These are phyloP conservation scores for Cervus canadensis DNA, from an alignment of 2,113 vertebrate species.

Conservation along the genomic window DNA sequence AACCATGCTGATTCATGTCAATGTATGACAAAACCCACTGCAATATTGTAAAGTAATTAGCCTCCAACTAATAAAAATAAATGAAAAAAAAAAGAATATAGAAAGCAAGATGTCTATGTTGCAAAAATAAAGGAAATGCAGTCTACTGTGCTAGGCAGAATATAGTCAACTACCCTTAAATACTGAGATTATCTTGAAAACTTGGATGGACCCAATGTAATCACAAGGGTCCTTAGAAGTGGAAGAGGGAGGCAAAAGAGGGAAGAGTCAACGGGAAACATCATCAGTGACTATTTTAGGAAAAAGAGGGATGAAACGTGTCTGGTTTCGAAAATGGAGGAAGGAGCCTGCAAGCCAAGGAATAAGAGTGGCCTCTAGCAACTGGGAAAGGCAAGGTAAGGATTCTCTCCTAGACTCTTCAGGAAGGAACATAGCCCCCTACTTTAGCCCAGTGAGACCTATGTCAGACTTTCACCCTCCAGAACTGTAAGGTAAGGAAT, in stretches of 20 bases:
- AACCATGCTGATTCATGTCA: no score
- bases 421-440: neutral
- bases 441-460: neutral
- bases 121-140: neutral
- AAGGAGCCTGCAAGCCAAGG: neutral
- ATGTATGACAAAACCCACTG: no score
- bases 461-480: neutral
- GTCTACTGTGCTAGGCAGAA: neutral
- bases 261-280: accelerated
- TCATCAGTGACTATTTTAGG: neutral
- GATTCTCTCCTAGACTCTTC: neutral
- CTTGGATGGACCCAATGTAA: no score
- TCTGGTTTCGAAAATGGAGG: neutral
- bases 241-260: neutral
- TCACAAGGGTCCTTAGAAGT: neutral
- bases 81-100: neutral
- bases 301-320: neutral
- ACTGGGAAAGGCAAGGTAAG: neutral
- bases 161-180: neutral
- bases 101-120: neutral
- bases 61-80: no score
- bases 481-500: neutral
- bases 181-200: neutral
- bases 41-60: no score
- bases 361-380: neutral